Percentiles rank a stretch among this genome's conserved stretches.
Evolutionary conservation across 37 sponge, comb jelly and placozoan species (phyloP).

Genomic region (Bolinopsis microptera): DNA sequence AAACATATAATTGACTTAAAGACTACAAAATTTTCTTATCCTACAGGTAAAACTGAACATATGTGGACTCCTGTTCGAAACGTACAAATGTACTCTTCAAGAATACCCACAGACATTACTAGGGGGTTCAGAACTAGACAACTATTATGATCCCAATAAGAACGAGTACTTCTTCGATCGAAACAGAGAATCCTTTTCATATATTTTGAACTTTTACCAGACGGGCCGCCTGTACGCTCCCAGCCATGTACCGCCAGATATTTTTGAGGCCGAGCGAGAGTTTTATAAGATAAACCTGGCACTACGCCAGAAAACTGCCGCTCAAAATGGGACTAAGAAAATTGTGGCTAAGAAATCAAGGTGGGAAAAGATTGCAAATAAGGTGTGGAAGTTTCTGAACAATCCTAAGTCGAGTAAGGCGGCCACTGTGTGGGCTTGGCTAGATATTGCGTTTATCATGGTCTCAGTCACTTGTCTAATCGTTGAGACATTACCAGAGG

Average conservation of each 20-base stretch:
- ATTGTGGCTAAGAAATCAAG: background rate
- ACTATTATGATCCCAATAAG: conserved; percentile 32
- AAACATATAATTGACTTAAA: too few relatives aligned
- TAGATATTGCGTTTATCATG: conserved; percentile 27
- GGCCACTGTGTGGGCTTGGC: conserved; percentile 48
- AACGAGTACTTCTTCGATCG: conserved; percentile 49
- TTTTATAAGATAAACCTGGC: conserved; percentile 55
- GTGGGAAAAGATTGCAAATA: conserved; percentile 18
- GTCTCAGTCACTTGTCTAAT: conserved; percentile 35
- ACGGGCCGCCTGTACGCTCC: conserved; percentile 41
- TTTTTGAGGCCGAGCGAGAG: conserved; percentile 53
- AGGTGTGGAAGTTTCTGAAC: conserved; percentile 29
- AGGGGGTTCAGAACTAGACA: background rate
- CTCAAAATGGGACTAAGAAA: conserved; percentile 28
- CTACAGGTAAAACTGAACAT: conserved; percentile 35
- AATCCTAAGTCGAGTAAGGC: conserved; percentile 29
- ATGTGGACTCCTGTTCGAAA: conserved; percentile 26
- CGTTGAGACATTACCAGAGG: conserved; percentile 29
- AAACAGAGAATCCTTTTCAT: conserved; percentile 40
- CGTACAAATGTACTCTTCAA: conserved; percentile 1
- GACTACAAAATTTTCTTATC: too few relatives aligned
- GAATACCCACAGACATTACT: conserved; percentile 58
- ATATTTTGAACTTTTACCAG: conserved; percentile 42
- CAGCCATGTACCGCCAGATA: conserved; percentile 31
- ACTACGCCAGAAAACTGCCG: conserved; percentile 22